These are phyloP conservation scores for Monoplex corrugatus DNA, from an alignment of 2,888 invertebrate genomes.

Conservation along the genomic window DNA sequence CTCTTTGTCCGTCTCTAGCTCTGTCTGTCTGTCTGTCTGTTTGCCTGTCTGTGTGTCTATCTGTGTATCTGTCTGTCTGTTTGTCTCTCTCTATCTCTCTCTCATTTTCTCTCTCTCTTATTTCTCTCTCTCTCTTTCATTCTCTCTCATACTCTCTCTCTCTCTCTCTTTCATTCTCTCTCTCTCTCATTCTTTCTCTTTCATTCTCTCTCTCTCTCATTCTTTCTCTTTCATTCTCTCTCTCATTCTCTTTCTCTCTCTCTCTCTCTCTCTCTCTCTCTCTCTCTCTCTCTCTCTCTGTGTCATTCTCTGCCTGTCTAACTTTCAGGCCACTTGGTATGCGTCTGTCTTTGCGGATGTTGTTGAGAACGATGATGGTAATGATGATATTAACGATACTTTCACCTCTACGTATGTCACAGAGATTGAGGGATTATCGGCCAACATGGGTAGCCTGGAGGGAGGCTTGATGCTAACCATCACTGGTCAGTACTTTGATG, in stretches of 20 bases:
- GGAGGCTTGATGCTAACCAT: conserved; percentile 63
- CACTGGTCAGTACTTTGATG: conserved; percentile 65
- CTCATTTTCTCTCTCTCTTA: background rate
- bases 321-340: background rate
- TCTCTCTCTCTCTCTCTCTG: background rate
- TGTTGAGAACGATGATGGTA: too few relatives aligned
- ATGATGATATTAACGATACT: too few relatives aligned
- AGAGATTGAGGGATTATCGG: conserved; percentile 60
- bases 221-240: background rate
- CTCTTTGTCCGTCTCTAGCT: background rate
- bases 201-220: background rate
- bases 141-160: too few relatives aligned
- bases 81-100: background rate
- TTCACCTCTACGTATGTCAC: too few relatives aligned
- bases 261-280: background rate
- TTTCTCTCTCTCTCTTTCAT: too few relatives aligned
- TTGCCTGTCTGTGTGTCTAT: background rate
- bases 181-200: background rate
- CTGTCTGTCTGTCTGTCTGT: background rate
- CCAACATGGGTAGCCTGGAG: conserved; percentile 59
- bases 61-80: background rate
- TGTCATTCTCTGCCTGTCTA: background rate
- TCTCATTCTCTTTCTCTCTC: background rate
- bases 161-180: background rate
- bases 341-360: background rate